Base-by-base conservation (phyloP, 2,888 invertebrate species). In the Teleiodes luculella region DNA sequence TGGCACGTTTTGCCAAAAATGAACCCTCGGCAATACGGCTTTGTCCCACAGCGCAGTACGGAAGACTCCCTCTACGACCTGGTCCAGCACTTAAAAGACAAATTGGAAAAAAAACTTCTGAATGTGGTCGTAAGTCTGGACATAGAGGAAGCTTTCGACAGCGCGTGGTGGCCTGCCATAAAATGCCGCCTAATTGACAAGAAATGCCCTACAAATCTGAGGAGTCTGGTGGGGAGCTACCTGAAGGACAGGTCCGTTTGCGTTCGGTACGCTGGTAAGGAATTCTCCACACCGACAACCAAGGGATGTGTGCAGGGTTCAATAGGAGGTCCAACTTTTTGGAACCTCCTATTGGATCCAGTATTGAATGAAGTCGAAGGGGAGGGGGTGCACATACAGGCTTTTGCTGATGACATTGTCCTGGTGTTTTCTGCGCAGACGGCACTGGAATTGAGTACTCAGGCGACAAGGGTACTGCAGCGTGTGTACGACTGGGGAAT, bases 21-120 rank as follows among this genome's bases (percentile, higher is more conserved):
- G 54, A 11, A 64, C 64, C 11, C 65, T 66, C 20, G 64, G 66
- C 55, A 56, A 57, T 33, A 33, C 10, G 33, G 33, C 2, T 33
- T 33, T 49, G 62, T 64, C 5, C 65, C 60, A 62, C 64, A 62
- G 64, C 11, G 50, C 3, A 1, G 52, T 10, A 35, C 55, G 0
- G 39, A 36, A 14, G 36, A 36, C 14, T 36, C 36, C 1, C 14
- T 36, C 1, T 36, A 36, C 14, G 36, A 14, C 14, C 14, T 36
- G 3, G 14, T 36, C 13, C 36, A 36, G 14, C 36, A 36, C 14
- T 14, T 36, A 7, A 36, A 36, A 14, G 14, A 36, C 13, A 36
- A 36, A 1, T 1, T 36, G 7, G 2, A 36, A 13, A 13, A 14
- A 13, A 14, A 36, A 14, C 36, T 36, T 0, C n/a, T 36, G 7